phyloP scores from a whole-genome alignment of 2,113 vertebrate genomes.

The Puffinus mauretanicus region DNA sequence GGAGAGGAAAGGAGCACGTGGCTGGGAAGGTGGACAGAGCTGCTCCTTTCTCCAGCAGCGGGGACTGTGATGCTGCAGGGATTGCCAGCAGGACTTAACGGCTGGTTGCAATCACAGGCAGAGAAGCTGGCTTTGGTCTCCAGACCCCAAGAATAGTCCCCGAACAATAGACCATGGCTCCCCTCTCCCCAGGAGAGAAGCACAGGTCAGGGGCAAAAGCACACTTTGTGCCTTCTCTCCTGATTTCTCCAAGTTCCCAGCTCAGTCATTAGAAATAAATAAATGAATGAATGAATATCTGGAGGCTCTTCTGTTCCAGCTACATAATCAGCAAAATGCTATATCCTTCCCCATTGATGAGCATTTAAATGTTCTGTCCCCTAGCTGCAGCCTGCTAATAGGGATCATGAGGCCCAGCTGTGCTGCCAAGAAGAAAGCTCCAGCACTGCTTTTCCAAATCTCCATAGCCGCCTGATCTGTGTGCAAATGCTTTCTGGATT shows the following conservation, averaged over 20 bases:
- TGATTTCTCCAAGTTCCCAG: neutral
- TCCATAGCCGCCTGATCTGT: neutral
- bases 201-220: neutral
- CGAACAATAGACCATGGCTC: accelerated
- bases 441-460: neutral
- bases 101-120: neutral
- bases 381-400: neutral
- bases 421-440: neutral
- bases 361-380: neutral
- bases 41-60: neutral
- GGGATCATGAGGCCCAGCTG: neutral
- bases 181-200: neutral
- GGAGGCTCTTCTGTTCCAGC: constrained; percentile 1
- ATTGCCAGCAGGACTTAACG: accelerated
- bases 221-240: neutral
- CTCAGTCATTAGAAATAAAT: neutral
- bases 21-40: neutral
- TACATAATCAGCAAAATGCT: neutral
- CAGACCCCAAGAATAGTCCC: neutral
- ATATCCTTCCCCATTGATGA: neutral
- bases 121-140: neutral
- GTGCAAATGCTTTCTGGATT: neutral
- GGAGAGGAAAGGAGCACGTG: neutral
- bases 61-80: neutral
- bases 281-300: neutral